Conservation (phyloP, 2,797 vertebrate species). For the Muraenolepis orangiensis region DNA sequence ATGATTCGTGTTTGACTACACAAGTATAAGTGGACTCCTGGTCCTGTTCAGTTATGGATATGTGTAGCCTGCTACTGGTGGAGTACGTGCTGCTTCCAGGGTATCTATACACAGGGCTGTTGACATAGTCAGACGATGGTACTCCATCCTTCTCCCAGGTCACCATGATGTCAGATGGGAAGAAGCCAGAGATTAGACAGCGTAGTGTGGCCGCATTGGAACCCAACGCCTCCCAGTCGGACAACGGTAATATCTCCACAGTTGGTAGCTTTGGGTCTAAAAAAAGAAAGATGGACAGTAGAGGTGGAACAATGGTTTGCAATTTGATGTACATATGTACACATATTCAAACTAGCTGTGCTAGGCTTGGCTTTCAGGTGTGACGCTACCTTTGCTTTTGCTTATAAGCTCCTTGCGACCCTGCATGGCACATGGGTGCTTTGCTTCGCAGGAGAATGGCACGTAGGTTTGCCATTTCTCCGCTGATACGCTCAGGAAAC, state of each 20-base stretch:
- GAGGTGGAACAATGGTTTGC: not conserved
- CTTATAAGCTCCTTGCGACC: conserved; percentile 29
- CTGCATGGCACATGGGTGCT: conserved; percentile 46
- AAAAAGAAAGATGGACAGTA: conserved; percentile 17
- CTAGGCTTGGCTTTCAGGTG: not conserved
- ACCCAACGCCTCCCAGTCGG: conserved; percentile 33
- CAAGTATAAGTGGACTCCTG: conserved; percentile 53
- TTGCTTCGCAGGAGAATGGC: conserved; percentile 60
- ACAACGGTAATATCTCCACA: conserved; percentile 54
- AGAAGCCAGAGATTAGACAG: conserved; percentile 64
- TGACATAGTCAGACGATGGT: conserved; percentile 36
- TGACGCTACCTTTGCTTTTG: conserved; percentile 59
- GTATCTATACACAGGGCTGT: conserved; percentile 46
- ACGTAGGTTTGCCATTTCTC: conserved; percentile 46
- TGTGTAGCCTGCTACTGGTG: conserved; percentile 59
- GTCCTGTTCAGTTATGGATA: conserved; percentile 20
- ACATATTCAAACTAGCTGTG: not conserved
- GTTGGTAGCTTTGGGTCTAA: conserved; percentile 49
- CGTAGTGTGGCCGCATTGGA: conserved; percentile 30
- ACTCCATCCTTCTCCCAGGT: conserved; percentile 58
- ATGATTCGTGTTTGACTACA: conserved; percentile 64
- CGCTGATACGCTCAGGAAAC: conserved; percentile 38
- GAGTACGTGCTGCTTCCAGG: conserved; percentile 38
- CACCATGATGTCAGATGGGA: conserved; percentile 58
- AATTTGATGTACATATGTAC: not conserved